Base-by-base conservation (phyloP, 2,113 vertebrate genomes). In the Datnioides undecimradiatus region DNA sequence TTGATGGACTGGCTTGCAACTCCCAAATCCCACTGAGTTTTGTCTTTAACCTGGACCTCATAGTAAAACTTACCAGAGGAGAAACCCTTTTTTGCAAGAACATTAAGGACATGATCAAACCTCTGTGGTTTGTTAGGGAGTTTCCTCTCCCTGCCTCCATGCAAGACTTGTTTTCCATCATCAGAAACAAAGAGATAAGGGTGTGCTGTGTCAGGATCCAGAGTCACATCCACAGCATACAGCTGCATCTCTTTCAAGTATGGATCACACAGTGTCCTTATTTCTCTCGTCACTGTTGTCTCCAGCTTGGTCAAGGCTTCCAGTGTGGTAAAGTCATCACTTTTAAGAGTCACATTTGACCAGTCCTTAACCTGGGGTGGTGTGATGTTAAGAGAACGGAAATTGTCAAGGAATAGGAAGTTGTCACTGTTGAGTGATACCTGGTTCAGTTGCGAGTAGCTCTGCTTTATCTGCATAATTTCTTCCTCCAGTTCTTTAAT, bases 191-290 rank as follows among this genome's bases (percentile, higher is more conserved):
- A 5, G 25, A 93, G 86, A 10, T 1, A 19, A 5, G 63, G 10
- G 58, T 90, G 52, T 46, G 90, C 87, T 10, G 89, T 86, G 72
- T 93, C 84, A 0, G 84, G 78, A 64, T 91, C 88, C 12, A 91
- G 68, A 16, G 45, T 87, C 25, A 91, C 55, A 31, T 89, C 59
- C 31, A 90, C 86, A 25, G 89, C 83, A 4, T 88, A 25, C 19
- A 0, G 31, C 83, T 83, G 77, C 52, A 80, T 67, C 27, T 69
- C 60, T 68, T 79, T 87, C 19, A 86, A 79, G 63, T 82, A 71
- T 0, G 86, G 88, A 83, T 91, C 88, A 60, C 88, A 92, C 33
- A 91, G 5, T 46, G 36, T 48, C 34, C 29, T 27, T 36, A 90
- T 69, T 57, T 90, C 81, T 52, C 23, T 76, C 23, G 1, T 76